Evolutionary conservation across 1,140 invertebrate genomes (phyloP), one percentile per base, ranked within the genome.

Genomic region (Drosophila virilis): DNA sequence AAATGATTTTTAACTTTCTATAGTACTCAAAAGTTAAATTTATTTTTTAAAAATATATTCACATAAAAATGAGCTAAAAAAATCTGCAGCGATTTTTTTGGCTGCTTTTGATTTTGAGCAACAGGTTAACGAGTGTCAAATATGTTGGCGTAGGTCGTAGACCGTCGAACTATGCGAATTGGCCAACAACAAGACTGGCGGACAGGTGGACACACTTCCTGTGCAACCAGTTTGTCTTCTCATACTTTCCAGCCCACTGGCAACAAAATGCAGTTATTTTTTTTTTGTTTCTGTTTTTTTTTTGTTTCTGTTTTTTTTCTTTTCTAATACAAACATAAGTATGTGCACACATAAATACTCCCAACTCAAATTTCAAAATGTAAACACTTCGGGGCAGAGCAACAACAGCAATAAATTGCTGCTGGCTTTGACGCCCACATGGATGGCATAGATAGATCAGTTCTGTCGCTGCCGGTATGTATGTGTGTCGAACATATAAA

Each of bases 81-180:
- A 9, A 17, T 17, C 17, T 17, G 1, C 17, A 1, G 1, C 37
- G 2, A 4, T 3, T 22, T 22, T 22, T 22, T 22, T 22, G 22
- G 22, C 22, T 22, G 17, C 17, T 1, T 17, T 17, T n/a, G n/a
- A 9, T 55, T 66, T 50, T 61, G 50, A 46, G 71, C 71, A 61
- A 61, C 57, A 69, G 65, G 71, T 74, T 69, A 69, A 61, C 62
- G 45, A 61, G 48, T 69, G 71, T 55, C 67, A 73, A 70, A 75
- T 75, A 65, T 73, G 72, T 84, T 84, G 82, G 69, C 78, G 81
- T 84, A 84, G 81, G 81, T 84, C 81, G 81, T 74, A 80, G 73
- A 80, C 80, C 74, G 81, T 80, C 74, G 67, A 84, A 60, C 81
- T 77, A 80, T 85, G 77, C 77, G 57, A 58, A 74, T 80, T 86